A percentile compares a stretch with the other conserved stretches of the same genome.
These are phyloP conservation scores for Lamproptera curius DNA, from an alignment of 2,888 invertebrate species.

Conservation along the genomic window DNA sequence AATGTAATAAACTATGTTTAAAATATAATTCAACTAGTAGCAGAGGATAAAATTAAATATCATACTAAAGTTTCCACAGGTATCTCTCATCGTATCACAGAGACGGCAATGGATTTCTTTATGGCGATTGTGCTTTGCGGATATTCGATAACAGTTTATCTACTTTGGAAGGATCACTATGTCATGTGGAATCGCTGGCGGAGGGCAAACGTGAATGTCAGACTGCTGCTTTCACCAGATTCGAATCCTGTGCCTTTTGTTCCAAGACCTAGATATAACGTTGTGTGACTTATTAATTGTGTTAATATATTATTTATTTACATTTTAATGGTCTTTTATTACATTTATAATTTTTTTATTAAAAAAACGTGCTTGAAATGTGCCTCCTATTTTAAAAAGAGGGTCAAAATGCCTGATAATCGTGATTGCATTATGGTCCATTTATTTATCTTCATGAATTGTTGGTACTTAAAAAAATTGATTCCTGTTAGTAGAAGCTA, in stretches of 20 bases:
- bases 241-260: constrained; percentile 65
- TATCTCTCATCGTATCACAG: constrained; percentile 78
- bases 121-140: constrained; percentile 80
- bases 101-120: constrained; percentile 79
- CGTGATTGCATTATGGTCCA: too few species aligned
- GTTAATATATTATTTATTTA: constrained; percentile 25
- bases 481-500: too few species aligned
- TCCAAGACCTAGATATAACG: constrained; percentile 59
- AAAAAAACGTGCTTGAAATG: too few species aligned
- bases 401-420: too few species aligned
- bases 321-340: constrained; percentile 6
- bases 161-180: constrained; percentile 82
- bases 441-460: too few species aligned
- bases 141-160: constrained; percentile 80
- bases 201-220: constrained; percentile 80
- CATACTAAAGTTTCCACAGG: constrained; percentile 51
- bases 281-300: constrained; percentile 49
- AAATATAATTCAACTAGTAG: too few species aligned
- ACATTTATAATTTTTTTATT: constrained; percentile 8
- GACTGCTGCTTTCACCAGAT: constrained; percentile 75
- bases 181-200: constrained; percentile 85
- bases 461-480: too few species aligned
- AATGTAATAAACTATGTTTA: too few species aligned
- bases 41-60: too few species aligned
- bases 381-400: too few species aligned